A percentile compares a stretch with the other conserved stretches of the same genome.
Evolutionary conservation across 2,113 vertebrate species (phyloP).

Genomic region (Oncorhynchus tshawytscha): DNA sequence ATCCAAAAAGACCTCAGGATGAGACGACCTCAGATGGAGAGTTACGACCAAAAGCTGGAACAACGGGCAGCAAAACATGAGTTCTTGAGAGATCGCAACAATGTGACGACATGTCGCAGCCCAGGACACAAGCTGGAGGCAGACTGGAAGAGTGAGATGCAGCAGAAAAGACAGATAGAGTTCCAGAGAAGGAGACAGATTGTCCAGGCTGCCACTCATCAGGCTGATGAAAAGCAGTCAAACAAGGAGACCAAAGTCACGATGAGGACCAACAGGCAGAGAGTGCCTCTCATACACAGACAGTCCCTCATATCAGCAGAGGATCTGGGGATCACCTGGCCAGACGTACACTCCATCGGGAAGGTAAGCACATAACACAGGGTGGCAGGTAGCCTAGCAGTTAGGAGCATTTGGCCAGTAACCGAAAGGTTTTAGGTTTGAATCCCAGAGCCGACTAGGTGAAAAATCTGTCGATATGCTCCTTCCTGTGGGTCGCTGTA

Average conservation of each 20-base stretch:
- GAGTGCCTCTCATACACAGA: constrained; percentile 14
- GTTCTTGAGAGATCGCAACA: constrained; percentile 27
- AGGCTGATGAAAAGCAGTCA: neutral
- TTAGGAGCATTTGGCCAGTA: too few relatives aligned
- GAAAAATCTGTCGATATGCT: too few relatives aligned
- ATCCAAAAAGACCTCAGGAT: neutral
- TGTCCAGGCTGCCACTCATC: neutral
- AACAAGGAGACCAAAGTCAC: constrained; percentile 5
- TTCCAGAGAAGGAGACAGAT: constrained; percentile 35
- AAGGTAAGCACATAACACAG: constrained; percentile 2
- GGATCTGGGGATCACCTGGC: constrained; percentile 35
- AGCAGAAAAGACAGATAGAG: constrained; percentile 28
- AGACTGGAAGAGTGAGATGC: constrained; percentile 16
- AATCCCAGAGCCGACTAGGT: too few relatives aligned
- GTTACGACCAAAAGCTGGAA: constrained; percentile 33
- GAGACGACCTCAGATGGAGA: neutral
- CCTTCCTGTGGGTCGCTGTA: too few relatives aligned
- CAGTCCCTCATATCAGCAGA: constrained; percentile 29
- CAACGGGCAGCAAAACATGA: constrained; percentile 28
- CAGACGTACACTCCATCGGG: constrained; percentile 17
- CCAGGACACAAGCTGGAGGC: neutral
- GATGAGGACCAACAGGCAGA: constrained; percentile 9
- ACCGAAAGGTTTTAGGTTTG: too few relatives aligned
- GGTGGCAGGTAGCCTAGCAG: too few relatives aligned
- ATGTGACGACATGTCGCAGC: constrained; percentile 21